Percentiles rank a stretch among this genome's conserved stretches.
Conservation (phyloP, 2,113 vertebrate species). For the Cephalopterus ornatus region DNA sequence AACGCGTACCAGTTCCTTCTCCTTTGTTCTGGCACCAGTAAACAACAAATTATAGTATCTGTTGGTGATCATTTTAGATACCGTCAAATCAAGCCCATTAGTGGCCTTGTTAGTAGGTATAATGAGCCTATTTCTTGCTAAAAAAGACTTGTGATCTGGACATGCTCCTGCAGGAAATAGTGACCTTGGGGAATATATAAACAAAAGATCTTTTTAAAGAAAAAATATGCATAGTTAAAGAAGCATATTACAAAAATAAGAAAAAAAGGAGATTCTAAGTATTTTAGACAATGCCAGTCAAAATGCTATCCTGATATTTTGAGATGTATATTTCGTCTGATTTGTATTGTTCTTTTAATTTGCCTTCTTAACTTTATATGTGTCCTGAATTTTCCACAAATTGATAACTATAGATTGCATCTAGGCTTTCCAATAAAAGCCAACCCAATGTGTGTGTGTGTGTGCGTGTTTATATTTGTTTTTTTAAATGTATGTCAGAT, state of each 20-base stretch:
- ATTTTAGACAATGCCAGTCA: constrained; percentile 82
- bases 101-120: constrained; percentile 74
- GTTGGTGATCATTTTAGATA: constrained; percentile 73
- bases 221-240: constrained; percentile 69
- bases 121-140: constrained; percentile 79
- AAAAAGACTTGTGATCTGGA: constrained; percentile 76
- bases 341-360: constrained; percentile 85
- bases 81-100: constrained; percentile 78
- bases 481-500: constrained; percentile 42
- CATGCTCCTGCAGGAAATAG: constrained; percentile 78
- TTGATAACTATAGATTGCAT: constrained; percentile 83
- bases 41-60: constrained; percentile 65
- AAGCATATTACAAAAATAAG: constrained; percentile 64
- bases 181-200: constrained; percentile 76
- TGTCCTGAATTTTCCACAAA: constrained; percentile 85
- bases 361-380: constrained; percentile 84
- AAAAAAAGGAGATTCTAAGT: constrained; percentile 70
- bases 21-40: constrained; percentile 63
- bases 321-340: constrained; percentile 85
- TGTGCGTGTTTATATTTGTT: constrained; percentile 57
- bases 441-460: constrained; percentile 74
- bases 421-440: constrained; percentile 85
- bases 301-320: constrained; percentile 83
- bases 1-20: constrained; percentile 60
- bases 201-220: constrained; percentile 75